Evolutionary conservation across 2,797 vertebrate genomes (phyloP).

Genomic region (Sebastes oblongus): DNA sequence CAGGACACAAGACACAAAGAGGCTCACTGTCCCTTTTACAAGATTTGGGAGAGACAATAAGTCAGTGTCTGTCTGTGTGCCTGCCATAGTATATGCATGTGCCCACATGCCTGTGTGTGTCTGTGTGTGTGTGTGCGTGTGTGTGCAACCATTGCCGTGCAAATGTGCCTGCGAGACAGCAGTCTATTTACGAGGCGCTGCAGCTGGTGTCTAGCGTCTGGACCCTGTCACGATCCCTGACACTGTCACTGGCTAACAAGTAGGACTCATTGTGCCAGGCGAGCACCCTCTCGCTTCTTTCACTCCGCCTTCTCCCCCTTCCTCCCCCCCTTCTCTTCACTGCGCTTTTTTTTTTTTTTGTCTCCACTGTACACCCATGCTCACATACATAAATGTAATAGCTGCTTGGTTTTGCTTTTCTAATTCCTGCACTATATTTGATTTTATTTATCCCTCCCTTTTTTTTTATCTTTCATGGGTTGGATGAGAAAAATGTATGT

Average conservation of each 20-base stretch:
- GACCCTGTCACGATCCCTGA: conserved; percentile 85
- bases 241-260: conserved; percentile 85
- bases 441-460: not conserved
- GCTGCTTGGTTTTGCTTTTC: conserved; percentile 31
- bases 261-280: conserved; percentile 82
- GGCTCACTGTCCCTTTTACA: conserved; percentile 79
- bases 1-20: conserved; percentile 72
- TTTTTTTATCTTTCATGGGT: not conserved
- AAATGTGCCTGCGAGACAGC: conserved; percentile 83
- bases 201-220: conserved; percentile 87
- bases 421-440: not conserved
- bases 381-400: conserved; percentile 26
- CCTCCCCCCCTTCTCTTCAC: conserved; percentile 24
- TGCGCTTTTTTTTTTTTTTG: conserved; percentile 40
- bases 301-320: conserved; percentile 19
- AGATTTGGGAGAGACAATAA: conserved; percentile 80
- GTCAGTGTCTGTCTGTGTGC: conserved; percentile 78
- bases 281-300: conserved; percentile 64
- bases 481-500: not conserved
- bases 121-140: conserved; percentile 37
- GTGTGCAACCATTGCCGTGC: conserved; percentile 65
- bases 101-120: conserved; percentile 76
- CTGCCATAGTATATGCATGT: conserved; percentile 75
- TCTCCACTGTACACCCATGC: conserved; percentile 42
- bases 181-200: conserved; percentile 84